These are phyloP conservation scores for Dascillus cervinus DNA, from an alignment of 2,888 invertebrate species.

Conservation along the genomic window DNA sequence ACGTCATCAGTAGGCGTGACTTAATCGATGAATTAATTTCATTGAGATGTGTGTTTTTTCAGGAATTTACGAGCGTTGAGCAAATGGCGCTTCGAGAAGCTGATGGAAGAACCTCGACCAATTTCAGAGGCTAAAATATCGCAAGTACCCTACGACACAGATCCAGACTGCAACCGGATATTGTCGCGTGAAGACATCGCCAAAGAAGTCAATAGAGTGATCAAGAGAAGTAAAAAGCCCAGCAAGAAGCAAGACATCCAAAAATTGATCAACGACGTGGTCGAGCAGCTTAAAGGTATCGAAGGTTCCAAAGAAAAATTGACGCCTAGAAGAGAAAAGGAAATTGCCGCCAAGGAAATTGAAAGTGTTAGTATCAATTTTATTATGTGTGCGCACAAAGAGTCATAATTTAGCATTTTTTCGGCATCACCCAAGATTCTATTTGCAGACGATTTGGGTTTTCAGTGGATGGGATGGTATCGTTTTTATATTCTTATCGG, in stretches of 20 bases:
- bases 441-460: too few relatives aligned
- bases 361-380: conserved; percentile 44
- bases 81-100: conserved; percentile 46
- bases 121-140: conserved; percentile 7
- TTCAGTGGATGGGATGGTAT: too few relatives aligned
- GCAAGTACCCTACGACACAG: conserved; percentile 48
- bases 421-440: too few relatives aligned
- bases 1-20: neutral
- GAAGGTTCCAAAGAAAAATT: conserved; percentile 29
- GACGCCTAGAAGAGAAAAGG: conserved; percentile 50
- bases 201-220: conserved; percentile 25
- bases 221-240: conserved; percentile 22
- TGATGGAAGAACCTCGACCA: conserved; percentile 20
- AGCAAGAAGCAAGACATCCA: conserved; percentile 42
- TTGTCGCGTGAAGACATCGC: conserved; percentile 40
- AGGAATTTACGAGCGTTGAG: conserved; percentile 45
- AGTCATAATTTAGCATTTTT: too few relatives aligned
- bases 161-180: conserved; percentile 48
- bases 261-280: conserved; percentile 36
- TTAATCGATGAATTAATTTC: conserved; percentile 2
- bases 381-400: neutral
- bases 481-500: too few relatives aligned
- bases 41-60: conserved; percentile 11
- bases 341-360: conserved; percentile 49
- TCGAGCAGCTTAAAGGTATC: conserved; percentile 35